Evolutionary conservation across 2,888 invertebrate genomes (phyloP).

Genomic region (Patella ulyssiponensis): DNA sequence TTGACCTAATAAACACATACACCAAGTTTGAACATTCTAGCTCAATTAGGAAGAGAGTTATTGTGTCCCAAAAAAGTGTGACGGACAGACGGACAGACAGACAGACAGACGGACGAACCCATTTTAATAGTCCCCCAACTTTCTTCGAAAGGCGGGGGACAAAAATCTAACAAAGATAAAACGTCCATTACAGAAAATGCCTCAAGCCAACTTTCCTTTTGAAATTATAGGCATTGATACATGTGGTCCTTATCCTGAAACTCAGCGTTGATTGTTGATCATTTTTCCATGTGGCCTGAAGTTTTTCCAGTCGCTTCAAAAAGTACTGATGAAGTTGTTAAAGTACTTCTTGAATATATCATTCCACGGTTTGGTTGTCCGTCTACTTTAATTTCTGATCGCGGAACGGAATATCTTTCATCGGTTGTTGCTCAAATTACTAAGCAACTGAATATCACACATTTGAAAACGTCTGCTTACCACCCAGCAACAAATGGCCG

Average conservation of each 20-base stretch:
- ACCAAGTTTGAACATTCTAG: no score
- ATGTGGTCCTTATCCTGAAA: background rate
- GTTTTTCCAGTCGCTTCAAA: background rate
- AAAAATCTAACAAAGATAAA: background rate
- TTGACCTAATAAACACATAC: no score
- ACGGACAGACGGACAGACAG: no score
- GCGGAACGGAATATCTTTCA: slow-evolving; percentile 17
- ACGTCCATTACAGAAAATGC: background rate
- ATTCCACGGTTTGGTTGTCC: slow-evolving; percentile 9
- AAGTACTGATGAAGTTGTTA: background rate
- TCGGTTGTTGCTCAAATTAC: background rate
- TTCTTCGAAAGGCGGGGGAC: no score
- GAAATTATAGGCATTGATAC: background rate
- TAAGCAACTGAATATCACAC: slow-evolving; percentile 6
- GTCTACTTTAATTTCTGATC: slow-evolving; percentile 6
- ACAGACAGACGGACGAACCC: no score
- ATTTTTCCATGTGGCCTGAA: background rate
- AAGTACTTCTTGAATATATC: background rate
- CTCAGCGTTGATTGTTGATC: background rate
- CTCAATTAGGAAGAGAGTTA: no score
- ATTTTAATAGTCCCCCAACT: no score
- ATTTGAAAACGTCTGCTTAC: slow-evolving; percentile 13
- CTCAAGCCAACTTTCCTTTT: background rate
- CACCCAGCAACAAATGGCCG: slow-evolving; percentile 15
- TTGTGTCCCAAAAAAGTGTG: no score